Percentiles rank a stretch among this genome's conserved stretches.
These are phyloP conservation scores for Falco punctatus DNA, from an alignment of 2,113 vertebrate species.

Conservation along the genomic window DNA sequence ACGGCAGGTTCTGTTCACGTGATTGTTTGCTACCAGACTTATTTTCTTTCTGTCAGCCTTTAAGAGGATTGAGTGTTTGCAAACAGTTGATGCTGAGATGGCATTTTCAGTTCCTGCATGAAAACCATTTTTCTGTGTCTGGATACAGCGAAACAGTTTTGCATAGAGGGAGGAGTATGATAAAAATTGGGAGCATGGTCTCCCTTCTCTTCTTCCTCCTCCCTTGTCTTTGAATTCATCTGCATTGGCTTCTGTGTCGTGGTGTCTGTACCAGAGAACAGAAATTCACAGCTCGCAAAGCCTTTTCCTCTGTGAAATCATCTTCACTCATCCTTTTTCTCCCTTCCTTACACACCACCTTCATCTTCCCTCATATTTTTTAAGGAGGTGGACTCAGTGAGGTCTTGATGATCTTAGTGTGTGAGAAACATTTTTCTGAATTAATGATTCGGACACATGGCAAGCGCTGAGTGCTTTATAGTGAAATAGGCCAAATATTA, in stretches of 20 bases:
- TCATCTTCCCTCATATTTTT: neutral
- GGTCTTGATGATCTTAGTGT: neutral
- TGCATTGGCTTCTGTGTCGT: fast-evolving
- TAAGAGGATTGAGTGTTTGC: constrained; percentile 32
- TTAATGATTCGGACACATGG: neutral
- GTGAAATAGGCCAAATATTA: neutral
- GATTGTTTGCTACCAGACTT: neutral
- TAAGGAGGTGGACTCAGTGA: neutral
- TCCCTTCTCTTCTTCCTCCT: neutral
- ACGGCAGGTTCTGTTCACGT: neutral
- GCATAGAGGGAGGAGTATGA: neutral
- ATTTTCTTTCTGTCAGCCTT: constrained; percentile 28
- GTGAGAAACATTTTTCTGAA: neutral
- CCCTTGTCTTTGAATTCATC: neutral
- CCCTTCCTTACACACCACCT: neutral
- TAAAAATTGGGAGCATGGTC: neutral
- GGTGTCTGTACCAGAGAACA: neutral
- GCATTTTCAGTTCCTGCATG: constrained; percentile 67
- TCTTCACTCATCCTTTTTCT: neutral
- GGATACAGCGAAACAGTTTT: neutral
- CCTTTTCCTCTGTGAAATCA: neutral
- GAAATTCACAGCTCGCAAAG: neutral
- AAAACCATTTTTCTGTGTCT: neutral
- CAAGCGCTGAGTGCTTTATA: neutral
- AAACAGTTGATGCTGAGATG: constrained; percentile 56